Conservation (phyloP, 2,888 invertebrate genomes). For the Anticlea derivata region DNA sequence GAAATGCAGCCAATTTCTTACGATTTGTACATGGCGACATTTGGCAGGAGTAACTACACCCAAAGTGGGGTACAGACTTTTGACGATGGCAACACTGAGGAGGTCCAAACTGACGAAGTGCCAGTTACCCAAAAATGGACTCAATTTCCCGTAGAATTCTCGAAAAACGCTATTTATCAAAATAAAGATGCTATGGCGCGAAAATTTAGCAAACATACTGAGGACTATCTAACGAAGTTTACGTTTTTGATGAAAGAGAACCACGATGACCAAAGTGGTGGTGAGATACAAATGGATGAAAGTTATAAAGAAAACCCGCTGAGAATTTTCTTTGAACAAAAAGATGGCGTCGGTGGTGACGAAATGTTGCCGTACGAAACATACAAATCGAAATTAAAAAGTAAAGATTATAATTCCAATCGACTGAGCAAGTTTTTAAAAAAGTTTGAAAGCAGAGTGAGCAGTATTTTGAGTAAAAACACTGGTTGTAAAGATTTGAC, state of each 20-base stretch:
- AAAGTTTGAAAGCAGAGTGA: conserved; percentile 58
- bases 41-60: conserved; percentile 66
- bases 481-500: conserved; percentile 47
- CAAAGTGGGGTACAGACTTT: conserved; percentile 73
- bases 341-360: conserved; percentile 65
- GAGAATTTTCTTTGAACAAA: conserved; percentile 71
- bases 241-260: conserved; percentile 49
- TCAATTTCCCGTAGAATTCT: conserved; percentile 71
- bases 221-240: conserved; percentile 60
- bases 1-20: conserved; percentile 80
- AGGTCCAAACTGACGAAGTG: conserved; percentile 70
- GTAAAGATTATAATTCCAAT: conserved; percentile 50
- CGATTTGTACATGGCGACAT: conserved; percentile 74
- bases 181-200: conserved; percentile 33
- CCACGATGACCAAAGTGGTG: conserved; percentile 33
- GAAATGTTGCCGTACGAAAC: conserved; percentile 61
- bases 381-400: conserved; percentile 62
- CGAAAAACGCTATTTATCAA: conserved; percentile 56
- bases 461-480: conserved; percentile 58
- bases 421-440: conserved; percentile 65
- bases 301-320: conserved; percentile 62
- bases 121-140: conserved; percentile 65
- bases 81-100: conserved; percentile 69
- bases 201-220: conserved; percentile 45
- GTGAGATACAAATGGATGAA: conserved; percentile 44